Evolutionary conservation across 1,140 invertebrate genomes (phyloP).

Genomic region (Hestina assimilis): DNA sequence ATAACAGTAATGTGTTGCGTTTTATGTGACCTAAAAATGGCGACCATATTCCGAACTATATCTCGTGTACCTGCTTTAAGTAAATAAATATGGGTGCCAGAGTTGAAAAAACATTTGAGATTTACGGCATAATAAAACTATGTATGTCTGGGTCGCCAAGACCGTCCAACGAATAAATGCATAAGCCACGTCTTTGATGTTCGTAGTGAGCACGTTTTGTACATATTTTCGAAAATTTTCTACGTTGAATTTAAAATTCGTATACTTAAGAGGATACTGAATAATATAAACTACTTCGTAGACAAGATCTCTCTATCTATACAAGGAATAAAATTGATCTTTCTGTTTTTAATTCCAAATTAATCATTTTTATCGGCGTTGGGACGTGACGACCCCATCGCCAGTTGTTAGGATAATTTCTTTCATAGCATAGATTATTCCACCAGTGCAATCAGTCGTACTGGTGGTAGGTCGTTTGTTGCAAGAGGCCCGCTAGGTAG

Average conservation of each 20-base stretch:
- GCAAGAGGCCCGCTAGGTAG: too few relatives aligned
- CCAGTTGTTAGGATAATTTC: too few relatives aligned
- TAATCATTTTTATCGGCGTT: background rate
- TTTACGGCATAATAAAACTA: conserved; percentile 56
- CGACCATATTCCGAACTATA: background rate
- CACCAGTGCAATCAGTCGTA: too few relatives aligned
- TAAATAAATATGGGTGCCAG: conserved; percentile 19
- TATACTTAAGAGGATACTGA: background rate
- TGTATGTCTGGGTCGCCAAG: conserved; percentile 33
- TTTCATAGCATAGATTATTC: too few relatives aligned
- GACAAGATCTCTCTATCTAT: too few relatives aligned
- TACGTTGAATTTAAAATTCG: too few relatives aligned
- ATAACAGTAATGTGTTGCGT: background rate
- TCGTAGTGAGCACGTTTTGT: conserved; percentile 6
- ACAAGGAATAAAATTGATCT: too few relatives aligned
- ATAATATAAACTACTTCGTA: background rate
- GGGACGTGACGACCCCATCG: too few relatives aligned
- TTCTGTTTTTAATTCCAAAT: background rate
- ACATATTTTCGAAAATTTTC: conserved; percentile 8
- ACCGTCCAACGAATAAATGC: conserved; percentile 19
- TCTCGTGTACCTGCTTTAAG: conserved; percentile 9
- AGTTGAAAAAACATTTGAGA: conserved; percentile 15
- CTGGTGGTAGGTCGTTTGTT: too few relatives aligned
- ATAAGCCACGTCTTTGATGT: conserved; percentile 20
- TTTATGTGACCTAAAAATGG: background rate